Base-by-base conservation (phyloP, 2,888 invertebrate species). In the Diadromus collaris region DNA sequence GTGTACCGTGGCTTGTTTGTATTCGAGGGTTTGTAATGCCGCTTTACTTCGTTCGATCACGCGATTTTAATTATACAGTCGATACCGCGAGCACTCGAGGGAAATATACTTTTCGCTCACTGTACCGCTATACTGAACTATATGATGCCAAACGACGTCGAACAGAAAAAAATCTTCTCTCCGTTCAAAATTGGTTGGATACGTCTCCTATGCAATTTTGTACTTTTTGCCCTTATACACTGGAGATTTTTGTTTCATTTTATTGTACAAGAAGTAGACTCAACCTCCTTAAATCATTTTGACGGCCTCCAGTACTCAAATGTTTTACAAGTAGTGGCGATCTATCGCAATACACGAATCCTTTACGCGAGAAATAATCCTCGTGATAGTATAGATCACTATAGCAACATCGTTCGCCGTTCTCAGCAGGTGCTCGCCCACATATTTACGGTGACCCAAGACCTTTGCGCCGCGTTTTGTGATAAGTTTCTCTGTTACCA, bases 361-460 rank as follows among this genome's bases (percentile, higher is more conserved):
- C 38, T 16, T 38, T 38, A 38, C 38, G 24, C 19, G 46, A 60
- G 32, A 29, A 19, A 48, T 54, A 38, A 54, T 64, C 64, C 27
- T 41, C 61, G 38, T 54, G 51, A 58, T 24, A 32, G 61, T 72
- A 64, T 68, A 61, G 75, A 79, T 76, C 65, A 74, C 76, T 56
- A 3, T 67, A 51, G 72, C 24, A 29, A 34, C 46, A 56, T 70
- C 73, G 76, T 64, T 54, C 70, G 61, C 63, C 56, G 74, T 54
- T 72, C 81, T 46, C 87, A 87, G 89, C 88, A 86, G 88, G 88
- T 88, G 87, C 84, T 83, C 84, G 79, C 78, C 82, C 82, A 78
- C 73, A 83, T 88, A 89, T 89, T 89, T 89, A 89, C 88, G 85
- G 85, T 86, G 85, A 83, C 87, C 86, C 82, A 81, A 87, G 86